Evolutionary conservation across 2,888 invertebrate genomes (phyloP).

Genomic region (Dynastes maya): DNA sequence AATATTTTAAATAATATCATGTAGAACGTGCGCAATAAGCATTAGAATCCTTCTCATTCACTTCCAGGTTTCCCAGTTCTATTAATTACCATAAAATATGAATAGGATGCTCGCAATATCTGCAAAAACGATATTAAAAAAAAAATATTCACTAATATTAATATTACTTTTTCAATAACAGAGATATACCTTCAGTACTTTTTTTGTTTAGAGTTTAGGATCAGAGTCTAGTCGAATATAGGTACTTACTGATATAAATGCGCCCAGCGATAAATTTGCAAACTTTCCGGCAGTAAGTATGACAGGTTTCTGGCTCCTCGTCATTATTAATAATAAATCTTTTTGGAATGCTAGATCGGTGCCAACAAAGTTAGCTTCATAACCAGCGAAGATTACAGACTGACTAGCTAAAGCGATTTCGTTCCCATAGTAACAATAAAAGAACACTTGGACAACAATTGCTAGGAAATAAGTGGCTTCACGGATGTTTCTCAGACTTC

Average conservation of each 20-base stretch:
- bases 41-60: not conserved
- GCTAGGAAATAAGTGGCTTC: not conserved
- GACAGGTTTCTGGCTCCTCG: slow-evolving; percentile 21
- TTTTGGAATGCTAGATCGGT: slow-evolving; percentile 6
- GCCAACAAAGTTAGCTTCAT: slow-evolving; percentile 10
- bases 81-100: slow-evolving; percentile 10
- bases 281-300: slow-evolving; percentile 10
- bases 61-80: not conserved
- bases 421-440: slow-evolving; percentile 22
- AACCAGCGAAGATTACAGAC: slow-evolving; percentile 6
- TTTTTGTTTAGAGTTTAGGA: too few relatives aligned
- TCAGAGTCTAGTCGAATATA: too few relatives aligned
- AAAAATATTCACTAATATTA: not conserved
- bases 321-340: slow-evolving; percentile 9
- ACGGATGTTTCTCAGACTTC: not conserved
- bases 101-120: slow-evolving; percentile 19
- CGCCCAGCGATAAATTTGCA: not conserved
- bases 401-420: not conserved
- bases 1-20: too few relatives aligned
- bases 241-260: slow-evolving; percentile 7
- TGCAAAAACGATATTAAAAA: not conserved
- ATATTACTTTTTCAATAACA: too few relatives aligned
- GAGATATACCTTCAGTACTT: too few relatives aligned
- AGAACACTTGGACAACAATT: not conserved
- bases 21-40: too few relatives aligned